Base-by-base conservation (phyloP, 2,888 invertebrate genomes). In the Pristionchus mayeri region DNA sequence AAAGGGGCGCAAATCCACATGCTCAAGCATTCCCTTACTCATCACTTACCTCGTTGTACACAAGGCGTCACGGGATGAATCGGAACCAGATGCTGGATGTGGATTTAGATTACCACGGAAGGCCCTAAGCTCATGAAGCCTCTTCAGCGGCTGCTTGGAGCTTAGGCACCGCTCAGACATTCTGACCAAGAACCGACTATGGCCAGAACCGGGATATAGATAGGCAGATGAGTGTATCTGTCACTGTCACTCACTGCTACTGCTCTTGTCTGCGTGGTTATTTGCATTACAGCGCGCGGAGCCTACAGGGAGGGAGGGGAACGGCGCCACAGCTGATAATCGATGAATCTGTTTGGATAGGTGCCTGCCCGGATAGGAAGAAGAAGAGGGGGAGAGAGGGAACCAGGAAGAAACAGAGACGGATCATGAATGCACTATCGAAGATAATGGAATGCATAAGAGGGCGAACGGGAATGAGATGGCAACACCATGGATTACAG, bases 311-410 rank as follows among this genome's bases (percentile, higher is more conserved):
- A 48, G n/a, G n/a, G n/a, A n/a, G n/a, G n/a, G n/a, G 80, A 80
- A 57, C 44, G 54, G 24, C 50, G 44, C 24, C 16, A 13, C 80
- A 80, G 80, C 80, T 80, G 80, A 80, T 80, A 80, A 44, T 78
- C 76, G 57, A 80, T 80, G 30, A 52, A 30, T 80, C 34, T 80
- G 80, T 80, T 80, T 80, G 80, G 80, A 57, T 52, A 80, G 80
- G n/a, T 79, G 76, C n/a, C 71, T 71, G 27, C 50, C 44, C 40
- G 44, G 44, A 50, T 24, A 34, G 40, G 76, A 78, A 50, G 76
- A 76, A 30, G 13, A 48, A 76, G 76, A 76, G 76, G 24, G 48
- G 48, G 27, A 13, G 4, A 24, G 57, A 78, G 76, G 27, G 27
- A 48, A 78, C 71, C 50, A 78, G 50, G 76, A 78, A 78, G 76